phyloP scores from a whole-genome alignment of 92 coral and sea anemone genomes.

The Porites cylindrica region DNA sequence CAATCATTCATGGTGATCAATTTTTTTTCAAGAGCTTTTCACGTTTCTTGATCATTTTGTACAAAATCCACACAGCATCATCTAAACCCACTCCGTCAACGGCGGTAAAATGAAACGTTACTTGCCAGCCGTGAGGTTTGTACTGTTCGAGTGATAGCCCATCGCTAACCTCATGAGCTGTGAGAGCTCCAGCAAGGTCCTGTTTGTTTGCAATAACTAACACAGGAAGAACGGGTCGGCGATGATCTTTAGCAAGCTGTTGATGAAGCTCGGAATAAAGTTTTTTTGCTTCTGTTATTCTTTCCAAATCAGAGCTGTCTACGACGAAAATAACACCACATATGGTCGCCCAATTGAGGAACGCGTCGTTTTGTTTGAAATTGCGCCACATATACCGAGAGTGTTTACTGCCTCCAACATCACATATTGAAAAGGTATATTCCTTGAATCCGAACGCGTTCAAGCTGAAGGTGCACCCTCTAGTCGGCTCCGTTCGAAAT shows the following conservation, averaged over 20 bases:
- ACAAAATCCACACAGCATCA: neutral
- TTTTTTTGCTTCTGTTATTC: slow-evolving; percentile 78
- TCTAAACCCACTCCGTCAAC: neutral
- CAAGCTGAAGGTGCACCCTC: slow-evolving; percentile 70
- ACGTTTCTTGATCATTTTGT: neutral
- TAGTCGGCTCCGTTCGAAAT: slow-evolving; percentile 82
- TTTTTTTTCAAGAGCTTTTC: neutral
- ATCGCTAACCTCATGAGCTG: slow-evolving; percentile 78
- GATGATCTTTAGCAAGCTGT: slow-evolving; percentile 82
- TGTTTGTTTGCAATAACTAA: slow-evolving; percentile 90
- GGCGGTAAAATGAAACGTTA: neutral
- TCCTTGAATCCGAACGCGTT: slow-evolving; percentile 87
- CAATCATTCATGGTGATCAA: neutral
- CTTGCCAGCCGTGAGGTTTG: neutral
- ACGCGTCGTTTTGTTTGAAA: neutral
- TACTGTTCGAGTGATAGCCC: slow-evolving; percentile 21
- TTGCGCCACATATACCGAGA: slow-evolving; percentile 84
- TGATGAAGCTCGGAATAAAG: slow-evolving; percentile 56
- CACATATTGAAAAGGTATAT: slow-evolving; percentile 87
- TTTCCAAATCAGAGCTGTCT: slow-evolving; percentile 82
- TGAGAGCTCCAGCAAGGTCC: slow-evolving; percentile 78
- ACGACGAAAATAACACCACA: slow-evolving; percentile 83
- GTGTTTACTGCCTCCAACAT: slow-evolving; percentile 87
- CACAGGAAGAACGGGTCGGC: slow-evolving; percentile 77
- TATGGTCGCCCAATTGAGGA: neutral